Evolutionary conservation across 2,888 invertebrate species (phyloP).

Genomic region (Andrena bucephala): DNA sequence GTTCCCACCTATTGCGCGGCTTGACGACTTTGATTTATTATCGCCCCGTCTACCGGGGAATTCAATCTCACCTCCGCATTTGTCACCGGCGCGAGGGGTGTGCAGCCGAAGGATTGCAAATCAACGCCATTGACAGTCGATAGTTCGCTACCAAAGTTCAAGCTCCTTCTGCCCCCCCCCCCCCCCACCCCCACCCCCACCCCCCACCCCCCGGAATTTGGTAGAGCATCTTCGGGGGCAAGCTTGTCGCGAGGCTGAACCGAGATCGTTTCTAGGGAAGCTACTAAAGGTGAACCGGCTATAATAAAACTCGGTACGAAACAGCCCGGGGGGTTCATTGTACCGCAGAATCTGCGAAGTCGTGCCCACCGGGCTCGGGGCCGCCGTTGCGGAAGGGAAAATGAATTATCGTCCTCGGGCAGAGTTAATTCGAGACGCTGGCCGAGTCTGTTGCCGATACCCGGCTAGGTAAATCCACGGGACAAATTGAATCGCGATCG

Average conservation of each 20-base stretch:
- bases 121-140: too few species aligned
- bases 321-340: background rate
- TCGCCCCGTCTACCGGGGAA: background rate
- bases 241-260: too few species aligned
- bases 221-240: too few species aligned
- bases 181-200: too few species aligned
- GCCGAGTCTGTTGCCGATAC: constrained; percentile 12
- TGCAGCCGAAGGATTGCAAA: too few species aligned
- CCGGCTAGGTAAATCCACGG: constrained; percentile 12
- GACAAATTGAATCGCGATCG: constrained; percentile 42
- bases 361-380: background rate
- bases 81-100: too few species aligned
- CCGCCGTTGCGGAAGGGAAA: constrained; percentile 1
- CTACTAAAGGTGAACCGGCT: too few species aligned
- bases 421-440: constrained; percentile 21
- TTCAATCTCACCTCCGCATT: background rate
- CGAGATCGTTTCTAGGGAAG: too few species aligned
- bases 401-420: background rate
- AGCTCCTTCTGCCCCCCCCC: too few species aligned
- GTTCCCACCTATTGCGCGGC: background rate
- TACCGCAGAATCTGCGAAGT: background rate
- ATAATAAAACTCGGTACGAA: too few species aligned
- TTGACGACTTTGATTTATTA: background rate
- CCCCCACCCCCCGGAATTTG: too few species aligned
- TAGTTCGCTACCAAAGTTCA: too few species aligned